phyloP scores from a whole-genome alignment of 2,113 vertebrate genomes.

The Thymallus thymallus region DNA sequence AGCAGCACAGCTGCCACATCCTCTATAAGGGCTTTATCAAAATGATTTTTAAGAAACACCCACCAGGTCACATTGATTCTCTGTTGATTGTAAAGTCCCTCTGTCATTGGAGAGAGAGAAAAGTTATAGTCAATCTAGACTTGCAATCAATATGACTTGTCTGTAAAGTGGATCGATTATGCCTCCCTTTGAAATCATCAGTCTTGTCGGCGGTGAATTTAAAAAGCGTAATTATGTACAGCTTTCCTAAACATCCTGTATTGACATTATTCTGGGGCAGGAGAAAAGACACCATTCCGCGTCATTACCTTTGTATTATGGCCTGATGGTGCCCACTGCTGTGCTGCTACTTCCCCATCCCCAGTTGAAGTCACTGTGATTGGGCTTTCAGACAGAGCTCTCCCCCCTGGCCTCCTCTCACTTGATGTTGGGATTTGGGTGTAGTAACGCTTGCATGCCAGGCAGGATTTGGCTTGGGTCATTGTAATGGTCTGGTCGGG shows the following conservation, averaged over 20 bases:
- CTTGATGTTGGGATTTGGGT: constrained; percentile 39
- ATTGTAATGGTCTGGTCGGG: constrained; percentile 52
- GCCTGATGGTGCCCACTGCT: constrained; percentile 73
- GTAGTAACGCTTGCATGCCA: constrained; percentile 54
- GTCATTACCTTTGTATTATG: constrained; percentile 83
- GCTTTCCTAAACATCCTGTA: constrained; percentile 77
- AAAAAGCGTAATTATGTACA: constrained; percentile 80
- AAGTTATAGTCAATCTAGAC: constrained; percentile 72
- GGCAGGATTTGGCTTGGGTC: constrained; percentile 54
- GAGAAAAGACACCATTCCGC: constrained; percentile 78
- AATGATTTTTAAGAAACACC: constrained; percentile 59
- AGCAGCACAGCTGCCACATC: constrained; percentile 69
- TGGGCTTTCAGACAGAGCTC: constrained; percentile 72
- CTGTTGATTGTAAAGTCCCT: constrained; percentile 68
- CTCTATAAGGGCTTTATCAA: constrained; percentile 62
- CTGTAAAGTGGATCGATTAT: constrained; percentile 80
- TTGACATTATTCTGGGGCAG: constrained; percentile 74
- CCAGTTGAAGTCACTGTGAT: constrained; percentile 68
- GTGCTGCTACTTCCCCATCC: constrained; percentile 71
- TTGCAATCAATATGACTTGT: constrained; percentile 82
- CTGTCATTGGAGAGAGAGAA: constrained; percentile 53
- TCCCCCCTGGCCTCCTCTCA: constrained; percentile 33
- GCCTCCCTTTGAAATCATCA: constrained; percentile 77
- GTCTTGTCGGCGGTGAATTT: constrained; percentile 74
- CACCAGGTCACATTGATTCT: constrained; percentile 73